Conservation (phyloP, 2,113 vertebrate species). For the Semicossyphus pulcher region DNA sequence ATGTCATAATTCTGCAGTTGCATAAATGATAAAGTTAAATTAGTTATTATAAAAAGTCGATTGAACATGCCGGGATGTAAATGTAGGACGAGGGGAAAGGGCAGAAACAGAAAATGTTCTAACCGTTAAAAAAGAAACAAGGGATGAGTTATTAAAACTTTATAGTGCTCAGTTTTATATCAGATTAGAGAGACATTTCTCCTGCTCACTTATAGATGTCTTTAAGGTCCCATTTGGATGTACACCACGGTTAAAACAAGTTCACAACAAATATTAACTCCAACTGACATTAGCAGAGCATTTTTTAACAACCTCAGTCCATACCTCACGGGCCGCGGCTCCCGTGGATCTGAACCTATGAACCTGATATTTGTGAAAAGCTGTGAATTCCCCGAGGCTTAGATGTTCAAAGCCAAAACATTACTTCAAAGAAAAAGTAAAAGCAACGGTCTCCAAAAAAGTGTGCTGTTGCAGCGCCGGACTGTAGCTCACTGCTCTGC, state of each 20-base stretch:
- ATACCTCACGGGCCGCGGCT: constrained; percentile 9
- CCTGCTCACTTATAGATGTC: background rate
- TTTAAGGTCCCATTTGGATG: background rate
- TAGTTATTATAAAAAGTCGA: too few relatives aligned
- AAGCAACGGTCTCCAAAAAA: constrained; percentile 31
- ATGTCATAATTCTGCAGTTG: too few relatives aligned
- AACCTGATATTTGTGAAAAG: constrained; percentile 58
- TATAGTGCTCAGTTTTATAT: too few relatives aligned
- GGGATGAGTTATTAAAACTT: too few relatives aligned
- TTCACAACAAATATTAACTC: constrained; percentile 40
- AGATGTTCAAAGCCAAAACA: constrained; percentile 53
- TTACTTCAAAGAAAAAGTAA: constrained; percentile 47
- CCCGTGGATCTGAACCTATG: constrained; percentile 34
- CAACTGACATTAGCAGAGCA: constrained; percentile 9
- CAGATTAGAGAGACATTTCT: too few relatives aligned
- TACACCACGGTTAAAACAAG: background rate
- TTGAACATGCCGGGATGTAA: too few relatives aligned
- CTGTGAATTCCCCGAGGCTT: constrained; percentile 51
- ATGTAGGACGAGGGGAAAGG: too few relatives aligned
- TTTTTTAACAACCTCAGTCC: constrained; percentile 24
- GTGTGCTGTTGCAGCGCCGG: background rate
- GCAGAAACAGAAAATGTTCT: too few relatives aligned
- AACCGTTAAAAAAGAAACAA: too few relatives aligned
- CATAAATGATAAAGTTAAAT: too few relatives aligned
- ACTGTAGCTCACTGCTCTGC: background rate